Conservation (phyloP, 1,140 invertebrate genomes). For the Drosophila malerkotliana region DNA sequence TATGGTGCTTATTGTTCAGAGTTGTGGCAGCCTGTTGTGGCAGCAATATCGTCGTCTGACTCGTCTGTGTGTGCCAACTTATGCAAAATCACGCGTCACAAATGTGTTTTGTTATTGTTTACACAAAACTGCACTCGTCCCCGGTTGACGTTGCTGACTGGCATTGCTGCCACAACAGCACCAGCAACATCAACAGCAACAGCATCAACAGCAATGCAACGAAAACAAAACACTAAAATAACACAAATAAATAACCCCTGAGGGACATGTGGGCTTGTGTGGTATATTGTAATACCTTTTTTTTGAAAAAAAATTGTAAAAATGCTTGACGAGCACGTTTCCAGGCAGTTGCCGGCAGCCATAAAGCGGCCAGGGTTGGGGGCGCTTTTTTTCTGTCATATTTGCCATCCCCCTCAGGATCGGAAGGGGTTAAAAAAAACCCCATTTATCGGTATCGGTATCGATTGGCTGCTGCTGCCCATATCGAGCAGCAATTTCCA, state of each 20-base stretch:
- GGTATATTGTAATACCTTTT: slow-evolving; percentile 45
- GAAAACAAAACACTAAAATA: slow-evolving; percentile 21
- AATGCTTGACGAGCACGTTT: slow-evolving; percentile 76
- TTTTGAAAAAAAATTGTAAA: slow-evolving; percentile 64
- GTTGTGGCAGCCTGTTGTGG: slow-evolving; percentile 14
- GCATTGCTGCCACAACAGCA: slow-evolving; percentile 5
- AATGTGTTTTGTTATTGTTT: slow-evolving; percentile 82
- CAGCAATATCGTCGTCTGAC: not conserved
- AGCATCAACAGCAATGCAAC: slow-evolving; percentile 17
- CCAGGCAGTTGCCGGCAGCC: slow-evolving; percentile 48
- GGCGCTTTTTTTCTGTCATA: slow-evolving; percentile 27
- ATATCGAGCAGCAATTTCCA: slow-evolving; percentile 60
- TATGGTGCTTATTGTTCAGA: slow-evolving; percentile 12
- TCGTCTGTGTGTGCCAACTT: slow-evolving; percentile 62
- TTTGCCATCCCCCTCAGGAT: slow-evolving; percentile 31
- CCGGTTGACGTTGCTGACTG: slow-evolving; percentile 6
- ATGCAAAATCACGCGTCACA: slow-evolving; percentile 82
- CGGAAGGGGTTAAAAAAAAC: not conserved
- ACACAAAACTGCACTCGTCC: slow-evolving; percentile 71
- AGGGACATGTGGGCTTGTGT: slow-evolving; percentile 35
- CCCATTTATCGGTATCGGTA: slow-evolving; percentile 43
- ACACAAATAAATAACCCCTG: slow-evolving; percentile 67
- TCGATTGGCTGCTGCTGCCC: slow-evolving; percentile 38
- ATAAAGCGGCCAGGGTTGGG: not conserved
- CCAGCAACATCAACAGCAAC: slow-evolving; percentile 1